phyloP scores from a whole-genome alignment of 2,113 vertebrate species.

The Leptobrachium ailaonicum region DNA sequence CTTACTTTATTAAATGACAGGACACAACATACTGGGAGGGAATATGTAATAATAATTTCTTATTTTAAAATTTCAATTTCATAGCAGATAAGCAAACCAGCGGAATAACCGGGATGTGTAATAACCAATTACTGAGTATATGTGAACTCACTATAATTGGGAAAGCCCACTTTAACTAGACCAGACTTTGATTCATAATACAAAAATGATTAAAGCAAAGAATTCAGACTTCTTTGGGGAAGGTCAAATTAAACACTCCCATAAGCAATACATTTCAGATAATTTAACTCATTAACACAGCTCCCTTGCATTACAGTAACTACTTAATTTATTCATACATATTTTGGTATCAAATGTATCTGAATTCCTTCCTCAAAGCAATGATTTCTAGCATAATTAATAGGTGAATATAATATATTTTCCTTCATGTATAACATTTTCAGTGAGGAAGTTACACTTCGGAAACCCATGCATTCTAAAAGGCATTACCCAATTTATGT shows the following conservation, averaged over 20 bases:
- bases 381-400: not conserved
- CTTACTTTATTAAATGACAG: not conserved
- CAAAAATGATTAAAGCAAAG: constrained; percentile 29
- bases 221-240: constrained; percentile 33
- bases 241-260: constrained; percentile 33
- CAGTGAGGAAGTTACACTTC: too few species aligned
- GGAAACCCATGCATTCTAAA: too few species aligned
- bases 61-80: not conserved
- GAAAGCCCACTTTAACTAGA: constrained; percentile 23
- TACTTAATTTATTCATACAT: not conserved
- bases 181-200: constrained; percentile 28
- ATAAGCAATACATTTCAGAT: constrained; percentile 26
- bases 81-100: not conserved
- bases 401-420: too few species aligned
- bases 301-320: not conserved
- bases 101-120: not conserved
- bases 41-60: not conserved
- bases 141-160: constrained; percentile 15
- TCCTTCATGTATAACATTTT: too few species aligned
- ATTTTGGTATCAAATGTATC: not conserved
- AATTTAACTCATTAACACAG: not conserved
- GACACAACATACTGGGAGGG: not conserved
- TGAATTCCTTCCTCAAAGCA: not conserved
- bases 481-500: too few species aligned
- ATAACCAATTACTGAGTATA: constrained; percentile 8